A percentile compares a stretch with the other conserved stretches of the same genome.
Evolutionary conservation across 1,140 invertebrate genomes (phyloP).

Genomic region (Neuroterus valhalla): DNA sequence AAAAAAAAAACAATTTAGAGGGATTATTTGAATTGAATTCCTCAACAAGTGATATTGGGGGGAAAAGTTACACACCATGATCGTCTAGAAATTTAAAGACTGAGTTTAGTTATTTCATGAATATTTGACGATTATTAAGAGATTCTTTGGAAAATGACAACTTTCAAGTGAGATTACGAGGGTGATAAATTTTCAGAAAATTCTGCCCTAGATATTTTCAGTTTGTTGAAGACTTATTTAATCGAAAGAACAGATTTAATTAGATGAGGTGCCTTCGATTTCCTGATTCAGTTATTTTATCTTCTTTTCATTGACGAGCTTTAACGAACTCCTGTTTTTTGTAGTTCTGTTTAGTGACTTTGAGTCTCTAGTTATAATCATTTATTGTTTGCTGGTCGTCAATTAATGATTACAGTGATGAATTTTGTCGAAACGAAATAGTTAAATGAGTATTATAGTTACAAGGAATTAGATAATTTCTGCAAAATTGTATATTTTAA

Average conservation of each 20-base stretch:
- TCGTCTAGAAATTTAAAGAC: constrained; percentile 10
- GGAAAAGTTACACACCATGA: not conserved
- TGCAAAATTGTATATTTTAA: constrained; percentile 1
- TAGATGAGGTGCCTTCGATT: too few species aligned
- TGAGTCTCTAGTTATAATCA: too few species aligned
- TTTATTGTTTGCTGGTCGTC: too few species aligned
- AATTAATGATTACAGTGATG: not conserved
- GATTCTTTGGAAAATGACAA: not conserved
- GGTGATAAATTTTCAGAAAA: too few species aligned
- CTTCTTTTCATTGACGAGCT: too few species aligned
- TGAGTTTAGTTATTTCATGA: not conserved
- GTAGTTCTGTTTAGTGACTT: too few species aligned
- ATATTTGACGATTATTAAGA: not conserved
- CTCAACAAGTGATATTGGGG: not conserved
- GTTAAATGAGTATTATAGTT: not conserved
- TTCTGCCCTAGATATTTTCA: too few species aligned
- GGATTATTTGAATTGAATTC: constrained; percentile 1
- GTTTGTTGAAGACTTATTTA: too few species aligned
- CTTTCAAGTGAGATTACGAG: too few species aligned
- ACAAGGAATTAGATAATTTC: not conserved
- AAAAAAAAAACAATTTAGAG: not conserved
- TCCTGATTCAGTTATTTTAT: too few species aligned
- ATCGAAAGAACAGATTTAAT: too few species aligned
- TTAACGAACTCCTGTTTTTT: too few species aligned
- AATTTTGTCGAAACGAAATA: not conserved